Evolutionary conservation across 2,888 invertebrate genomes (phyloP), one percentile per base, ranked within the genome.

Genomic region (Agonopterix alstromeriana): DNA sequence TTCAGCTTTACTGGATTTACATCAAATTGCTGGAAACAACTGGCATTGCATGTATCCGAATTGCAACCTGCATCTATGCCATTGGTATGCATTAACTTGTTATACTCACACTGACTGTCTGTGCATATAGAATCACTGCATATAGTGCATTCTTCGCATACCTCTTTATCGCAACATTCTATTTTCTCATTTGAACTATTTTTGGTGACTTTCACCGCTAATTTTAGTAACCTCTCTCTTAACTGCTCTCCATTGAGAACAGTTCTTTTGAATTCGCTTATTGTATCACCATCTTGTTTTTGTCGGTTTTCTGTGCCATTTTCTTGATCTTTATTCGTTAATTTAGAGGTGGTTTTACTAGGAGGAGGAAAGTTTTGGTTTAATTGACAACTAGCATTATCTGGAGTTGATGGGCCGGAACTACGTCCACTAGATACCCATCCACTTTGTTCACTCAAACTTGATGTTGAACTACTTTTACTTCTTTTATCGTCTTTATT

Each of bases 341-440:
- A 49, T 66, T 82, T 83, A 35, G 79, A 49, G 38, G 61, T 49
- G 14, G 67, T 61, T 54, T 82, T 54, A 66, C 68, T 89, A 59
- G 76, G 79, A 61, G 67, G 76, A 55, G 65, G 58, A 53, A 74
- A 87, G 67, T 71, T 90, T 75, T 76, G 90, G 67, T 76, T 89
- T 80, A 77, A 87, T 79, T 82, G 89, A 84, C 76, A 83, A 76
- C 80, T 90, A 47, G 77, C 82, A 65, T 83, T 82, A 65, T 92
- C 92, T 3, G 92, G 92, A 47, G 91, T 90, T 0, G 92, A 92
- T n/a, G 90, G 90, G 12, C 90, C 90, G 46, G 93, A 92, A 65
- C 92, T 93, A 42, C 91, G 89, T 43, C 93, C 92, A 62, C 95
- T 95, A 35, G 95, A 95, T 0, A 96, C 95, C 95, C 96, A 96